A percentile compares a stretch with the other conserved stretches of the same genome.
phyloP scores from a whole-genome alignment of 2,797 vertebrate species.

The Potorous gilbertii region DNA sequence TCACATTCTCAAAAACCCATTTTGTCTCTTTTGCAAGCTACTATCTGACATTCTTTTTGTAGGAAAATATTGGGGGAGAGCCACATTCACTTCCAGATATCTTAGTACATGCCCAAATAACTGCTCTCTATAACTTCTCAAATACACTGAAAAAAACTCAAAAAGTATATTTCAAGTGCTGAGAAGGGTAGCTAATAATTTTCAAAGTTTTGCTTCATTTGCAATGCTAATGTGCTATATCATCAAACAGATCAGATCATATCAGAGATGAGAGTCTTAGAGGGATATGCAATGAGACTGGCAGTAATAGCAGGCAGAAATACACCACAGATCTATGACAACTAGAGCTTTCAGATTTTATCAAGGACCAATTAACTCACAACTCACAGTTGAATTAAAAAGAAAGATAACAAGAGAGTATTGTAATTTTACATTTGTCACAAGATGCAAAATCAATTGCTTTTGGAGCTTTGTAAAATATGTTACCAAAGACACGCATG shows the following conservation, averaged over 20 bases:
- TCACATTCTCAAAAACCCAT: constrained; percentile 12
- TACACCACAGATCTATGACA: constrained; percentile 38
- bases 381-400: background rate
- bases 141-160: background rate
- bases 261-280: background rate
- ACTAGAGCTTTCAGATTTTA: constrained; percentile 43
- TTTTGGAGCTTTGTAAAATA: background rate
- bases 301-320: background rate
- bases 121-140: background rate
- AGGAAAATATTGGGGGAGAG: background rate
- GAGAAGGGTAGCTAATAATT: background rate
- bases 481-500: background rate
- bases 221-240: background rate
- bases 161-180: constrained; percentile 14
- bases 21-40: constrained; percentile 36
- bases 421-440: constrained; percentile 5
- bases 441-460: background rate
- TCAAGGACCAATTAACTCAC: background rate
- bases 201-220: constrained; percentile 42
- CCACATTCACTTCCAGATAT: background rate
- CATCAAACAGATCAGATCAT: constrained; percentile 39
- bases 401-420: background rate
- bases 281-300: background rate
- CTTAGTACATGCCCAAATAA: background rate
- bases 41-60: constrained; percentile 7